Base-by-base conservation (phyloP, 2,113 vertebrate species). In the Choloepus hoffmanni region DNA sequence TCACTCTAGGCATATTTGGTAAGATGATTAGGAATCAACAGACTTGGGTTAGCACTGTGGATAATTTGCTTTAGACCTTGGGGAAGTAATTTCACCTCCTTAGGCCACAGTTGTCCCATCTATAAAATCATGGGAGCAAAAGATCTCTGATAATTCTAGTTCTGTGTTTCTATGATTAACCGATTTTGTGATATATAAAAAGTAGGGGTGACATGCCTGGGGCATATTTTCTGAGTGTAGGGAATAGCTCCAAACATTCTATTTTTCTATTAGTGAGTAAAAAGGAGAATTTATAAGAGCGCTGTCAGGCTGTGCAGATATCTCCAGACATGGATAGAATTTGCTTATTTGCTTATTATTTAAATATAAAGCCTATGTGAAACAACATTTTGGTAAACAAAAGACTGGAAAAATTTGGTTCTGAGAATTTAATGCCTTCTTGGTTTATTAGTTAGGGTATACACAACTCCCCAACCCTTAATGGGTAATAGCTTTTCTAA, bases 161-260 rank as follows among this genome's bases (percentile, higher is more conserved):
- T 62, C 70, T 92, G 85, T 72, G 48, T 26, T 2, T 89, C 77
- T 91, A 33, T 90, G 19, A 82, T 70, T 68, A 79, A 73, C 68
- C 74, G 91, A 86, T 83, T 90, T 95, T 79, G 43, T 94, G 67
- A 60, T 92, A 50, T 88, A 67, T 53, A 90, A 50, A 84, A 97
- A 90, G 87, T 70, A 92, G 63, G 70, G 43, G 62, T 53, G 79
- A 65, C 18, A 76, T 73, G 8, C 21, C 36, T 21, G 18, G 50
- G n/a, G 8, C 16, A 14, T 67, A 70, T 89, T 88, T 89, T 93
- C 72, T 82, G 30, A 48, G 65, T 62, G 36, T 43, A 62, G 14
- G 48, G 24, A 82, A 90, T 79, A 60, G 7, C 53, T 93, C 43
- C 15, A 85, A 92, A 65, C 14, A 82, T 82, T 73, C 15, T 82